Conservation (phyloP, 92 coral and sea anemone genomes). For the Hydrozoanthus gracilis region DNA sequence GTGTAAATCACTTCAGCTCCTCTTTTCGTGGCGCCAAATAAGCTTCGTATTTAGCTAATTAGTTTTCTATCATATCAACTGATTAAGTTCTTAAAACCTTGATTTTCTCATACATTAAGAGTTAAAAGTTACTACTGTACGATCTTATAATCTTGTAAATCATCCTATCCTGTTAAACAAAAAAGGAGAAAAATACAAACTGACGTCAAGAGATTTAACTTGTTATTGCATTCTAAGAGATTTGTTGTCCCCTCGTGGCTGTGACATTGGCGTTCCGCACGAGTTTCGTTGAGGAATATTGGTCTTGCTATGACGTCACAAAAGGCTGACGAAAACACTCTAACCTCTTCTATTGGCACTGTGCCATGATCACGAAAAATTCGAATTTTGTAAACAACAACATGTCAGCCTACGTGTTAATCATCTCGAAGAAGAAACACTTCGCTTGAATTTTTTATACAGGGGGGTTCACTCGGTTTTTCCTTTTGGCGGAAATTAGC, state of each 20-base stretch:
- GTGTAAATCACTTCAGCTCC: background rate
- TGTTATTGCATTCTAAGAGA: background rate
- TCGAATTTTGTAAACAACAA: conserved; percentile 11
- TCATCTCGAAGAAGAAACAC: no score
- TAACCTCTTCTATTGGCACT: background rate
- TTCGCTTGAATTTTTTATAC: background rate
- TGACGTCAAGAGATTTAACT: background rate
- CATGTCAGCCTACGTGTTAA: background rate
- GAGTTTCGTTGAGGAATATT: conserved; percentile 2
- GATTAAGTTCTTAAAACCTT: background rate
- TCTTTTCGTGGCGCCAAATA: conserved; percentile 15
- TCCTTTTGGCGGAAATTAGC: background rate
- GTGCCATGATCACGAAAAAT: conserved; percentile 9
- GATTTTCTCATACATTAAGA: background rate
- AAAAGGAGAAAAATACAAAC: background rate
- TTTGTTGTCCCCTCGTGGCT: conserved; percentile 11
- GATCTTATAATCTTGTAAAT: background rate
- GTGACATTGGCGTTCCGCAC: conserved; percentile 5
- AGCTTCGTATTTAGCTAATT: conserved; percentile 21
- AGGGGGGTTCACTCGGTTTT: background rate
- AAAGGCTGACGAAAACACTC: background rate
- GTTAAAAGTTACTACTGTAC: background rate
- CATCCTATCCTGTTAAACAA: background rate
- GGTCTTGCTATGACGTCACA: conserved; percentile 22
- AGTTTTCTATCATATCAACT: background rate